phyloP scores from a whole-genome alignment of 2,797 vertebrate species.

The Gymnoscopelus braueri region DNA sequence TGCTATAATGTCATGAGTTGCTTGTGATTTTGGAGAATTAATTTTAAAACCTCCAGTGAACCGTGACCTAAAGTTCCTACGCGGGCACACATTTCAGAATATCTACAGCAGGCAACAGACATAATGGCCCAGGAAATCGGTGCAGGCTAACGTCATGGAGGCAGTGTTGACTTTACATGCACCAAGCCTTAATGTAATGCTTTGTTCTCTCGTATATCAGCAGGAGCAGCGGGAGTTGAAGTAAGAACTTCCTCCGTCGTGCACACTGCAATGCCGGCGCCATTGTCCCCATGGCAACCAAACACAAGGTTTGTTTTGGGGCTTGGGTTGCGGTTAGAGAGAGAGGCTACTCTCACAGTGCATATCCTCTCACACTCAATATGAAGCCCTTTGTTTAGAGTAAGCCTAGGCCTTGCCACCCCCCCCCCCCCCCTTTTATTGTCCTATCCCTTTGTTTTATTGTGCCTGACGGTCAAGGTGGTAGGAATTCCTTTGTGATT shows the following conservation, averaged over 20 bases:
- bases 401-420: slow-evolving; percentile 7
- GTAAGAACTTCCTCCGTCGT: slow-evolving; percentile 64
- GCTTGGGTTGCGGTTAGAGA: slow-evolving; percentile 45
- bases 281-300: slow-evolving; percentile 73
- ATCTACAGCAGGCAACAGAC: slow-evolving; percentile 23
- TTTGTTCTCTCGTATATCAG: slow-evolving; percentile 66
- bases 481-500: slow-evolving; percentile 39
- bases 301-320: slow-evolving; percentile 80
- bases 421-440: slow-evolving; percentile 13
- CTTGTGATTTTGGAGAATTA: slow-evolving; percentile 47
- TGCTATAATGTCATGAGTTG: slow-evolving; percentile 14
- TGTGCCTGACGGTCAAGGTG: slow-evolving; percentile 46
- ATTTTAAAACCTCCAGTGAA: slow-evolving; percentile 42
- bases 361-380: slow-evolving; percentile 32
- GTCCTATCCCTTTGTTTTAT: slow-evolving; percentile 28
- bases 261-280: slow-evolving; percentile 40
- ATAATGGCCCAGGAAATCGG: slow-evolving; percentile 63
- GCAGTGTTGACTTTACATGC: slow-evolving; percentile 51
- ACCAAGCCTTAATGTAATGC: slow-evolving; percentile 60
- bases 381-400: slow-evolving; percentile 54
- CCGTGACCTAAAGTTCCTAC: slow-evolving; percentile 51
- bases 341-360: slow-evolving; percentile 35
- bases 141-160: slow-evolving; percentile 41
- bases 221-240: slow-evolving; percentile 59
- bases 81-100: slow-evolving; percentile 53